phyloP scores from a whole-genome alignment of 2,888 invertebrate species.

The Seira sanloemensis region DNA sequence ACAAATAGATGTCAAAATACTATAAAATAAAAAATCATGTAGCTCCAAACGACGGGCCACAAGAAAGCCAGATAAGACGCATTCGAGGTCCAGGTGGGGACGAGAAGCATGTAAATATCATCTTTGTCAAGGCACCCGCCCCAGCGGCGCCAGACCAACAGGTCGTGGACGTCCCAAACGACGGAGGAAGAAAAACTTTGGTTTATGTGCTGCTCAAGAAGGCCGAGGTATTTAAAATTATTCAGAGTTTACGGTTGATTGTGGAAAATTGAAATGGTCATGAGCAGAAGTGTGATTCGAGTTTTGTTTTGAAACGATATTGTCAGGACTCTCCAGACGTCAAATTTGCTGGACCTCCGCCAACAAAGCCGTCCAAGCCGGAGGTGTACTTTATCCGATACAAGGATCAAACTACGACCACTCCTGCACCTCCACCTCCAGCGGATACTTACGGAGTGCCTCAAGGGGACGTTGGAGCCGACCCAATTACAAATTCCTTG shows the following conservation, averaged over 20 bases:
- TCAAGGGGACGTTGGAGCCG: not conserved
- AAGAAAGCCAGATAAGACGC: slow-evolving; percentile 15
- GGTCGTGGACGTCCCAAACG: slow-evolving; percentile 49
- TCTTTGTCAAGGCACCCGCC: slow-evolving; percentile 57
- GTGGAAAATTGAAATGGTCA: too few species aligned
- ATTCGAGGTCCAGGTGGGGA: slow-evolving; percentile 45
- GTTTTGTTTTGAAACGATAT: too few species aligned
- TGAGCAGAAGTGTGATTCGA: too few species aligned
- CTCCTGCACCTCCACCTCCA: slow-evolving; percentile 7
- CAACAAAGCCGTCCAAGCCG: slow-evolving; percentile 46
- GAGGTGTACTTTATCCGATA: slow-evolving; percentile 33
- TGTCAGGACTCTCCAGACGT: slow-evolving; percentile 30
- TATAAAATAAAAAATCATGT: slow-evolving; percentile 1
- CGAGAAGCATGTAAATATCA: slow-evolving; percentile 51
- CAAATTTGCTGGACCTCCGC: slow-evolving; percentile 31
- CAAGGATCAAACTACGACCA: not conserved
- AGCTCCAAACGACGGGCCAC: slow-evolving; percentile 51
- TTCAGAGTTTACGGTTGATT: too few species aligned
- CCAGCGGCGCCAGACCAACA: slow-evolving; percentile 61
- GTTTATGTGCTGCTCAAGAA: slow-evolving; percentile 58
- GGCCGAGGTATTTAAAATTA: slow-evolving; percentile 9
- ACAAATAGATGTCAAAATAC: not conserved
- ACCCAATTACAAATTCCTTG: not conserved
- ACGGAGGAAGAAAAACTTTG: slow-evolving; percentile 49
- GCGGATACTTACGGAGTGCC: not conserved